Evolutionary conservation across 2,113 vertebrate genomes (phyloP).

Genomic region (Catharus bicknelli): DNA sequence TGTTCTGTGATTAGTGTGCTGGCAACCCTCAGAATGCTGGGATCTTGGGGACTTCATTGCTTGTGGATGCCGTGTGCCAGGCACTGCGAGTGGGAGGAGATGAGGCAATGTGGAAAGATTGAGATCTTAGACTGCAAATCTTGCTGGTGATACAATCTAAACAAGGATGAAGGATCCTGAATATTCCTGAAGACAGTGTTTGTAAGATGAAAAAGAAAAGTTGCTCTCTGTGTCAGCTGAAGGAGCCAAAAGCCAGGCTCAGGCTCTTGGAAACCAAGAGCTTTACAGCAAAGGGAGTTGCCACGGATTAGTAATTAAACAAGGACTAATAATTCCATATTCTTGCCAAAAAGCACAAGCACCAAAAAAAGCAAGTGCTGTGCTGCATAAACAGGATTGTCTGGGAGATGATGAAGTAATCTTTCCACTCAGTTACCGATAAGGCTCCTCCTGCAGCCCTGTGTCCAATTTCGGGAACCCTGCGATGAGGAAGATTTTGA

Average conservation of each 20-base stretch:
- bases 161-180: not conserved
- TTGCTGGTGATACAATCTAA: not conserved
- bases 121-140: not conserved
- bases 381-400: not conserved
- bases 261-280: not conserved
- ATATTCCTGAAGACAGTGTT: not conserved
- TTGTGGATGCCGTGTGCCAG: not conserved
- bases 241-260: not conserved
- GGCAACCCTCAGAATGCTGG: not conserved
- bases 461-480: not conserved
- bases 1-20: not conserved
- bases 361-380: not conserved
- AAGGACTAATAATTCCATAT: not conserved
- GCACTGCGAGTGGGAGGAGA: not conserved
- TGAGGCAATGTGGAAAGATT: not conserved
- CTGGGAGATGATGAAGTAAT: not conserved
- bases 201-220: not conserved
- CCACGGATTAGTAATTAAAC: conserved; percentile 3
- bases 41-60: not conserved
- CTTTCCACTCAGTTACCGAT: not conserved
- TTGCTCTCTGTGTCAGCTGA: not conserved
- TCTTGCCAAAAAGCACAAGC: not conserved
- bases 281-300: not conserved
- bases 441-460: not conserved
- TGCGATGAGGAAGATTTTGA: not conserved